These are phyloP conservation scores for Pterois miles DNA, from an alignment of 2,797 vertebrate genomes.

Conservation along the genomic window DNA sequence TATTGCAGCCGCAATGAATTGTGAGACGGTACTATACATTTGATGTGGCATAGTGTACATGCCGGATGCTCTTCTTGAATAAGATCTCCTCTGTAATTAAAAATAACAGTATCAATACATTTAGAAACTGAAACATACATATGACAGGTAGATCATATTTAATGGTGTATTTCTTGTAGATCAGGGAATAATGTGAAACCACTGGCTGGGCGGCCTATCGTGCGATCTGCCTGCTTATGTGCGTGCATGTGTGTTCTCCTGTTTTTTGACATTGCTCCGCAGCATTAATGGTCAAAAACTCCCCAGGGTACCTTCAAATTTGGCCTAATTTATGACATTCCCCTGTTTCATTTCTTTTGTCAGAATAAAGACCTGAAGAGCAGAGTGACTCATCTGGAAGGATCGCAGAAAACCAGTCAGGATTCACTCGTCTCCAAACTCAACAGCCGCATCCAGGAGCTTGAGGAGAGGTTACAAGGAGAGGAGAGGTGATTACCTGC, in stretches of 20 bases:
- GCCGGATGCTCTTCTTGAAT: no score
- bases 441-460: conserved; percentile 89
- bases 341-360: conserved; percentile 24
- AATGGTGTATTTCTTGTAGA: background rate
- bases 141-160: no score
- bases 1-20: no score
- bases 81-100: no score
- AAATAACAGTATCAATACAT: no score
- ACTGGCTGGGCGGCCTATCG: background rate
- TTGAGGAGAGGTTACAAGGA: conserved; percentile 90
- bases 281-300: background rate
- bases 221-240: background rate
- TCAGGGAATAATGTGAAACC: background rate
- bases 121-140: no score
- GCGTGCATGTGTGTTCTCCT: background rate
- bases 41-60: no score
- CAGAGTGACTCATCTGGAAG: conserved; percentile 91
- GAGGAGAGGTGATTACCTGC: conserved; percentile 87
- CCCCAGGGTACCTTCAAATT: background rate
- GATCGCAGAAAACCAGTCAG: conserved; percentile 90
- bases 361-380: conserved; percentile 95
- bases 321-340: background rate
- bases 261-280: background rate
- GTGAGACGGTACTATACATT: no score
- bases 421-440: conserved; percentile 92